Evolutionary conservation across 2,113 vertebrate genomes (phyloP).

Genomic region (Grammomys surdaster): DNA sequence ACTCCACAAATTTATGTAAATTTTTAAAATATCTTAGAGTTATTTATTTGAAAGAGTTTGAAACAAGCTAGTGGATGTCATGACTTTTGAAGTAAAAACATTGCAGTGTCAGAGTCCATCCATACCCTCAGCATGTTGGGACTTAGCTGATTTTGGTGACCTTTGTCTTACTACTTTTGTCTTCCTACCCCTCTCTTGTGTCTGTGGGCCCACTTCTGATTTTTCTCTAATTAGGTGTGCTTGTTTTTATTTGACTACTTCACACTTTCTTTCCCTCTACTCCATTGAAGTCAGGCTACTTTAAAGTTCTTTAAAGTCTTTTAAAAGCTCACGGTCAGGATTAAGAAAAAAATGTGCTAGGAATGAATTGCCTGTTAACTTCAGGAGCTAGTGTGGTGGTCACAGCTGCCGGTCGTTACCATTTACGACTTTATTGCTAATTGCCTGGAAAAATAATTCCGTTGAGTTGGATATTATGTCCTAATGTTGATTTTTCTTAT

Average conservation of each 20-base stretch:
- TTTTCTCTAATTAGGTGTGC: neutral
- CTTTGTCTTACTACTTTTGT: neutral
- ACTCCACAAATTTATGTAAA: neutral
- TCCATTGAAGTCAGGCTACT: neutral
- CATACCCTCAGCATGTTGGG: neutral
- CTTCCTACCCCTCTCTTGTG: neutral
- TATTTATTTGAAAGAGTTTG: neutral
- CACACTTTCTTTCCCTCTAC: neutral
- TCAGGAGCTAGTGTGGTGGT: neutral
- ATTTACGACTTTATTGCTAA: constrained; percentile 1
- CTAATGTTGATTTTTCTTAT: constrained; percentile 37
- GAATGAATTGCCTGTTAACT: neutral
- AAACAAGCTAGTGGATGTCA: neutral
- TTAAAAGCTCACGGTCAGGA: neutral
- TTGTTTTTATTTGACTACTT: constrained; percentile 49
- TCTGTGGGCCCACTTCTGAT: neutral
- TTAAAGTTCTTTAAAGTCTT: neutral
- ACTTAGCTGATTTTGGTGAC: neutral
- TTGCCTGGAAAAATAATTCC: constrained; percentile 39
- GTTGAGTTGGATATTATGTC: constrained; percentile 52
- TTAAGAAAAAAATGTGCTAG: neutral
- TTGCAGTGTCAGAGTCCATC: neutral
- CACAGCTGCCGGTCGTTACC: neutral
- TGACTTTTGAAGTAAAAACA: neutral
- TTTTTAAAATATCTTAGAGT: constrained; percentile 5